Evolutionary conservation across 2,113 vertebrate species (phyloP).

Genomic region (Crotalus viridis): DNA sequence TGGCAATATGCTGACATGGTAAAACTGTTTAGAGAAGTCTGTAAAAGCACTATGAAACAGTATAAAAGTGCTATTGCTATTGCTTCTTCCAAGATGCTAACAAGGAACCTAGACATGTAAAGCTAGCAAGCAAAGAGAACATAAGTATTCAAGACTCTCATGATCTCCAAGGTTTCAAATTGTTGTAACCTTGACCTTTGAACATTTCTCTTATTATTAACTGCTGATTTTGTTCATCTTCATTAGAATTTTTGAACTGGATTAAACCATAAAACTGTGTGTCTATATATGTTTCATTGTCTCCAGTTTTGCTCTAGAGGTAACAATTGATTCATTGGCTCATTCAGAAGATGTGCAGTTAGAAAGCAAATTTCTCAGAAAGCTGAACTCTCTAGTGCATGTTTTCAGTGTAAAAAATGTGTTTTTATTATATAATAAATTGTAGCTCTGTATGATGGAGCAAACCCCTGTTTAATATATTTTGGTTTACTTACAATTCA

Average conservation of each 20-base stretch:
- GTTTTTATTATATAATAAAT: not conserved
- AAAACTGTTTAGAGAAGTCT: not conserved
- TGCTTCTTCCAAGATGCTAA: not conserved
- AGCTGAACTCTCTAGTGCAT: not conserved
- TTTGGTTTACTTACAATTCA: not conserved
- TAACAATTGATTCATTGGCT: not conserved
- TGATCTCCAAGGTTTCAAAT: not conserved
- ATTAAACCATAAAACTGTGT: not conserved
- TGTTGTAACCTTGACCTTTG: not conserved
- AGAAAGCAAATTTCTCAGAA: not conserved
- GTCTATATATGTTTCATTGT: not conserved
- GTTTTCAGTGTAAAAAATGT: not conserved
- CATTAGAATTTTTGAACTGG: not conserved
- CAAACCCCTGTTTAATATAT: not conserved
- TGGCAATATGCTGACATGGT: not conserved
- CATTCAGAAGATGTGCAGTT: not conserved
- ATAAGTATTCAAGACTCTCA: not conserved
- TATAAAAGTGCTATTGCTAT: not conserved
- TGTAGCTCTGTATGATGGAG: not conserved
- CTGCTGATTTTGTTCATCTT: not conserved
- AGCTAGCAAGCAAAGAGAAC: not conserved
- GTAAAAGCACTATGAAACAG: not conserved
- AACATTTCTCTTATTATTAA: not conserved
- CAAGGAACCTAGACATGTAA: not conserved
- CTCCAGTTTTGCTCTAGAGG: not conserved